Evolutionary conservation across 2,888 invertebrate genomes (phyloP).

Genomic region (Sinotaia quadrata): DNA sequence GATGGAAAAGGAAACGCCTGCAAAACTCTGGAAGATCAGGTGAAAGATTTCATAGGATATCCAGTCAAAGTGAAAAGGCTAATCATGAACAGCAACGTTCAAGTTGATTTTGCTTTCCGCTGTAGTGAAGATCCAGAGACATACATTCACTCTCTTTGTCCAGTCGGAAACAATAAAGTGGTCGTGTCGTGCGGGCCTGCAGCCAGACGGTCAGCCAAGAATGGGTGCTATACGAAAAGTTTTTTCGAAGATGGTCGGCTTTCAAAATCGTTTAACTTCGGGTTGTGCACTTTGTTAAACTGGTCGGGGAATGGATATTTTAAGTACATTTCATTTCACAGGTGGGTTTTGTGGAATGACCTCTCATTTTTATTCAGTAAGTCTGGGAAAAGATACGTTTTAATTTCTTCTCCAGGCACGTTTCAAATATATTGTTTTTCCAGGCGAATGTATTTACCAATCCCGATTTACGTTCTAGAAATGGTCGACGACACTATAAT

Average conservation of each 20-base stretch:
- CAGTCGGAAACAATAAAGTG: background rate
- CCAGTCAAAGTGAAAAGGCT: no score
- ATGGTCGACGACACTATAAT: no score
- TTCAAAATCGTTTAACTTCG: conserved; percentile 15
- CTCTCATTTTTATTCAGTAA: background rate
- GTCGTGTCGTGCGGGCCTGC: background rate
- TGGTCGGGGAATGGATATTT: background rate
- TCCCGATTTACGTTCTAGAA: no score
- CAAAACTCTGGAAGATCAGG: no score
- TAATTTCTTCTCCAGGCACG: background rate
- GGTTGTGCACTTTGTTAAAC: conserved; percentile 9
- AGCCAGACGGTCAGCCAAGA: background rate
- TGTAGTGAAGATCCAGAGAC: background rate
- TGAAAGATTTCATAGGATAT: no score
- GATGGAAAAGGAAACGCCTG: no score
- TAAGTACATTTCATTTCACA: background rate
- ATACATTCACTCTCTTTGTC: background rate
- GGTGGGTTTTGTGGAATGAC: background rate
- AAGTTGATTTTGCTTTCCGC: no score
- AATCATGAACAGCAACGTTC: no score
- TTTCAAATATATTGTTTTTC: background rate
- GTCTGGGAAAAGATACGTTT: background rate
- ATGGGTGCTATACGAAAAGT: conserved; percentile 11
- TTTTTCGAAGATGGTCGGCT: conserved; percentile 14
- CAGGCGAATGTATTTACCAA: no score